Evolutionary conservation across 2,113 vertebrate genomes (phyloP), one percentile per base, ranked within the genome.

Genomic region (Nyctereutes procyonoides): DNA sequence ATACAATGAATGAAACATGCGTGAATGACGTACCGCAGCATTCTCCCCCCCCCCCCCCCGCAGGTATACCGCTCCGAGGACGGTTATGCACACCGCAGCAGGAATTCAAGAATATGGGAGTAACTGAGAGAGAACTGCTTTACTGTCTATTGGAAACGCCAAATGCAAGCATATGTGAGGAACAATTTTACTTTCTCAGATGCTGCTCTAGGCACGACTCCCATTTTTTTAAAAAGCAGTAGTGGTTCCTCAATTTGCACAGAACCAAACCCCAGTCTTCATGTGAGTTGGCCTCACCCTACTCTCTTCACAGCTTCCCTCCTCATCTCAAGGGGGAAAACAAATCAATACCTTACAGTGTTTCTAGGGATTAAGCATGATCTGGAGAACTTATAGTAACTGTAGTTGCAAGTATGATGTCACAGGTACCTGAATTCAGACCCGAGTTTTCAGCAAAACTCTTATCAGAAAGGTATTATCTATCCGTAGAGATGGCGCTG

Each of bases 131-230:
- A n/a, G 4, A 81, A 14, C 26, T 43, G 32, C 17, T n/a, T 85
- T 48, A 62, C 17, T 48, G 24, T n/a, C 2, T 32, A 85, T 19
- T 55, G 56, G 51, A 88, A 93, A 94, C 55, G 48, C 19, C 48
- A 89, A 24, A 88, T 48, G 86, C 5, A 91, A 51, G 30, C 26
- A 90, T 9, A 92, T 67, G 17, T 90, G n/a, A 88, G 94, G 30
- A 73, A 87, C 15, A 81, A 86, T 48, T 73, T 96, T 69, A 88
- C 8, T 97, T 92, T 77, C 63, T 88, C 55, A 82, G 43, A 77
- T 32, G n/a, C 8, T 96, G 16, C n/a, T 77, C 56, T 65, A 83
- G 35, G 3, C 51, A 58, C 30, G 17, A 38, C 62, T 53, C 65
- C 6, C 81, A 60, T 56, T 90, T 76, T 38, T 38, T 43, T 43